Conservation (phyloP, 2,797 vertebrate species). For the Psittacula echo region DNA sequence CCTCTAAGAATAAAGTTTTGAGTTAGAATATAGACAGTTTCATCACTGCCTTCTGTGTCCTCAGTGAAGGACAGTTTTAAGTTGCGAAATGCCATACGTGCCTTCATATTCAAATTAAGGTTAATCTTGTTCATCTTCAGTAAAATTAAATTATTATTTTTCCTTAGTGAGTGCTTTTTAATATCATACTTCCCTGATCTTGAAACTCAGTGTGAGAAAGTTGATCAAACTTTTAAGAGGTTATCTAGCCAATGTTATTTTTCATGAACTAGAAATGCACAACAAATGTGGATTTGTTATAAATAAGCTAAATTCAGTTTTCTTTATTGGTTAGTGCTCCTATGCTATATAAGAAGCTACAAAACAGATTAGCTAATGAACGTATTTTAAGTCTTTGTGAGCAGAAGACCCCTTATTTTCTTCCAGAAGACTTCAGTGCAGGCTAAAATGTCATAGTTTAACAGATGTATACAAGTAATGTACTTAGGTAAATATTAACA, state of each 20-base stretch:
- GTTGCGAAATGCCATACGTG: constrained; percentile 42
- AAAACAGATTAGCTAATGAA: neutral
- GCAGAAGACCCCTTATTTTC: neutral
- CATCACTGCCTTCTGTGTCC: constrained; percentile 31
- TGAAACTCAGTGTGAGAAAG: constrained; percentile 31
- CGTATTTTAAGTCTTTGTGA: neutral
- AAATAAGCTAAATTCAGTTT: neutral
- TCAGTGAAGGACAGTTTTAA: constrained; percentile 52
- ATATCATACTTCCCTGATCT: constrained; percentile 61
- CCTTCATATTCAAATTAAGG: constrained; percentile 76
- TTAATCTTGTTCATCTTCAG: constrained; percentile 71
- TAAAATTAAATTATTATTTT: constrained; percentile 72
- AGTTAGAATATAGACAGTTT: constrained; percentile 42
- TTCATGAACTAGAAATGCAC: neutral
- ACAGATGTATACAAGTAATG: neutral
- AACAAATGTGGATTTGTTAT: neutral
- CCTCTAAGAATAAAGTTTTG: constrained; percentile 63
- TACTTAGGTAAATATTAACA: neutral
- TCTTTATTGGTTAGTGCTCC: neutral
- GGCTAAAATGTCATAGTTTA: neutral
- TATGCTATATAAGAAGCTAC: neutral
- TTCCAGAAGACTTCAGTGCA: neutral
- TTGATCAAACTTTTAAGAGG: neutral
- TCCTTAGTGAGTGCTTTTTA: constrained; percentile 22
- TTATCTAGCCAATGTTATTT: neutral